A percentile compares a stretch with the other conserved stretches of the same genome.
These are phyloP conservation scores for Diploptera punctata DNA, from an alignment of 2,888 invertebrate genomes.

Conservation along the genomic window DNA sequence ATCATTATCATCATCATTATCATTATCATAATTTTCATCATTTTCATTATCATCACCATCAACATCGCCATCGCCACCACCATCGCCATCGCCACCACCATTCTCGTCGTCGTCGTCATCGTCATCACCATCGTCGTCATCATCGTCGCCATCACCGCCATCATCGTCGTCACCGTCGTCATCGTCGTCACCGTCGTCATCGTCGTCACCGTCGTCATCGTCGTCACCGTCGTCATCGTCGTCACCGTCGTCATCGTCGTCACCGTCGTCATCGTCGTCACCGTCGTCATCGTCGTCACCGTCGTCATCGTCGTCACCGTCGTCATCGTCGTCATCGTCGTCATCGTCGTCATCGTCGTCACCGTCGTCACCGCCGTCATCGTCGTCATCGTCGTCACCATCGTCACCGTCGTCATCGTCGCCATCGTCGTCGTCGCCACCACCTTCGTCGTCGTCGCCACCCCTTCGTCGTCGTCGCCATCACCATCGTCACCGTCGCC, in stretches of 20 bases:
- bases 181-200: background rate
- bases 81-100: background rate
- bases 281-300: background rate
- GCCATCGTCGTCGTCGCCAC: background rate
- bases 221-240: no score
- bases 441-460: background rate
- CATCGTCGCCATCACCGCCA: background rate
- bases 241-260: no score
- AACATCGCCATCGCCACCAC: background rate
- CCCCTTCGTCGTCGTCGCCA: no score
- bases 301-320: no score
- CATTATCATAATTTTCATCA: background rate
- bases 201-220: background rate
- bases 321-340: background rate
- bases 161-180: background rate
- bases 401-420: background rate
- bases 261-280: background rate
- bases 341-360: background rate
- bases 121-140: background rate
- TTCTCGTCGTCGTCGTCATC: no score
- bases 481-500: background rate
- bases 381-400: background rate
- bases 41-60: background rate
- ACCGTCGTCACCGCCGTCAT: background rate
- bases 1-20: no score